Evolutionary conservation across 1,140 invertebrate species (phyloP), one percentile per base, ranked within the genome.

Genomic region (Drosophila grimshawi): DNA sequence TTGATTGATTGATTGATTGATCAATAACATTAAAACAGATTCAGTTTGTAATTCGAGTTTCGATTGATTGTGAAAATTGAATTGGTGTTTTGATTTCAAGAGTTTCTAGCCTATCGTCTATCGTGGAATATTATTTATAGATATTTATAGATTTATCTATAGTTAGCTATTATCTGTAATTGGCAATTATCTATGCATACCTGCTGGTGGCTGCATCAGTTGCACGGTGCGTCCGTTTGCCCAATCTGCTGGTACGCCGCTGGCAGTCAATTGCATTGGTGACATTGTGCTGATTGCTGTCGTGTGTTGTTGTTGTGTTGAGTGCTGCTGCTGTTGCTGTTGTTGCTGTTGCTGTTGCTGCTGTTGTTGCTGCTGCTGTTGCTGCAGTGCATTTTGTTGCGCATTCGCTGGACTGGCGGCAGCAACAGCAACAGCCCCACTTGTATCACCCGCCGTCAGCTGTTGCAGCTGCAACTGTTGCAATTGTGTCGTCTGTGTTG

Each of bases 201-300:
- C 39, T 43, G 39, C 39, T 4, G 92, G 95, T 96, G 97, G 97
- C 90, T 97, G 96, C 76, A 97, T 97, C 10, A 97, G 95, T 92
- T 97, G 96, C 7, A 96, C 94, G 5, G 94, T 94, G 3, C 94
- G 93, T 5, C 94, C 94, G 43, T 94, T 94, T 37, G 94, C 93
- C 93, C 94, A 95, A 41, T 95, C 95, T 43, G 94, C 93, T 46
- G 93, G 92, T 80, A 94, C 80, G 53, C 90, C 80, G 3, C 91
- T 81, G 2, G 88, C 75, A 35, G 92, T 92, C 65, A 94, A 81
- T 67, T 94, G 94, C 81, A 94, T 93, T 0, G 93, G 93, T 4
- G 93, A 93, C 56, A 92, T 92, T 7, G 93, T 93, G 79, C 93
- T 93, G 2, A 93, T 92, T 41, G 85, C 86, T 6, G 89, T 86